A percentile compares a stretch with the other conserved stretches of the same genome.
Evolutionary conservation across 2,888 invertebrate genomes (phyloP).

Genomic region (Campaea margaritaria): DNA sequence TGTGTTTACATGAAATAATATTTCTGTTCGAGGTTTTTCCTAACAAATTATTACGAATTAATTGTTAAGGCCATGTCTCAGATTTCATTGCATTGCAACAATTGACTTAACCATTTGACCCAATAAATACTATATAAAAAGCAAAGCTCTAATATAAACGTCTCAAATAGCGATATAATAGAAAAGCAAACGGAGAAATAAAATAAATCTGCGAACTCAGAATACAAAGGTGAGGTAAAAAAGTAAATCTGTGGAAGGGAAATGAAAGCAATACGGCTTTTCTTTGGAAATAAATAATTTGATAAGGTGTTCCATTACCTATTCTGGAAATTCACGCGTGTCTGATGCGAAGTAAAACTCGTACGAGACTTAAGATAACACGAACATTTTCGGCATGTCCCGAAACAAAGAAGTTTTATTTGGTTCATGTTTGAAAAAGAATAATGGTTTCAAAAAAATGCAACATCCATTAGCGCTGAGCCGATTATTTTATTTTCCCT

Average conservation of each 20-base stretch:
- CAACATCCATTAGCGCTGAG: conserved; percentile 56
- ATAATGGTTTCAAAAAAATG: conserved; percentile 46
- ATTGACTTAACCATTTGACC: background rate
- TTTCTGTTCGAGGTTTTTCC: background rate
- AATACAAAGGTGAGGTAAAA: conserved; percentile 29
- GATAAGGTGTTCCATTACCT: conserved; percentile 31
- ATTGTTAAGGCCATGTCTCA: too few relatives aligned
- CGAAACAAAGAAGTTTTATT: conserved; percentile 21
- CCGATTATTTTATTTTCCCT: conserved; percentile 49
- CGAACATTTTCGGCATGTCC: conserved; percentile 7
- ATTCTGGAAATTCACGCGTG: conserved; percentile 18
- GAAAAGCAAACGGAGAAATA: conserved; percentile 32
- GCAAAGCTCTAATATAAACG: conserved; percentile 12
- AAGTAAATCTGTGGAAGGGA: conserved; percentile 29
- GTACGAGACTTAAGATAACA: conserved; percentile 5
- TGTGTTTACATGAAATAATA: too few relatives aligned
- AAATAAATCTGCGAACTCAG: conserved; percentile 19
- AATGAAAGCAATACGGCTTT: conserved; percentile 33
- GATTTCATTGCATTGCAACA: background rate
- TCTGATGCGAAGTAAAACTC: conserved; percentile 10
- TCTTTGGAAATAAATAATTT: conserved; percentile 36
- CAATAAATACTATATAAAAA: background rate
- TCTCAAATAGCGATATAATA: conserved; percentile 25
- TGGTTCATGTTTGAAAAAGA: conserved; percentile 12
- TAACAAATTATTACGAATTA: too few relatives aligned